phyloP scores from a whole-genome alignment of 2,888 invertebrate species.

The Amblyjoppa fuscipennis region DNA sequence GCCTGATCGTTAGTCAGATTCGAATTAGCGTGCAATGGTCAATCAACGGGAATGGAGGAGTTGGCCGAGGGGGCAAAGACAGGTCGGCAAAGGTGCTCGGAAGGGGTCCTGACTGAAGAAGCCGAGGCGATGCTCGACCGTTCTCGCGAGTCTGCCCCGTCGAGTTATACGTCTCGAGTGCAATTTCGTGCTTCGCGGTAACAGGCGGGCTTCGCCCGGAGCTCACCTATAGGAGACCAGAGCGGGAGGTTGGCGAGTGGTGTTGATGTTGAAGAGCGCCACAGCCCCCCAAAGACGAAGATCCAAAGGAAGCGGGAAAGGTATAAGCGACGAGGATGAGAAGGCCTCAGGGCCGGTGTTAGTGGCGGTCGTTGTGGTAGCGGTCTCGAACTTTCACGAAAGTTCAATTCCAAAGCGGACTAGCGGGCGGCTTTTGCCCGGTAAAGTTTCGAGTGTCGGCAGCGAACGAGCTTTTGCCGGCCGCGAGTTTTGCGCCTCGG shows the following conservation, averaged over 20 bases:
- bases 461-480: conserved; percentile 60
- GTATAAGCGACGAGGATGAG: conserved; percentile 50
- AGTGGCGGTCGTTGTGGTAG: conserved; percentile 50
- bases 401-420: conserved; percentile 67
- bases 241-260: conserved; percentile 8
- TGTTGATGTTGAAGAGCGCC: conserved; percentile 55
- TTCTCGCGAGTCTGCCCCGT: conserved; percentile 56
- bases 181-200: conserved; percentile 74
- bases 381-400: conserved; percentile 60
- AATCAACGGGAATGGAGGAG: conserved; percentile 13
- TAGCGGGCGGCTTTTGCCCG: conserved; percentile 46
- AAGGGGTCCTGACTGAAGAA: conserved; percentile 35
- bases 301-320: conserved; percentile 43
- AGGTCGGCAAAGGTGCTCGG: conserved; percentile 9
- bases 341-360: conserved; percentile 45
- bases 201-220: conserved; percentile 69
- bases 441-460: conserved; percentile 66
- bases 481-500: conserved; percentile 53
- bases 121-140: conserved; percentile 61
- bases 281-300: conserved; percentile 42
- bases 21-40: conserved; percentile 36
- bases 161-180: conserved; percentile 70
- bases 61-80: background rate
- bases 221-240: conserved; percentile 42
- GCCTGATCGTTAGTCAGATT: conserved; percentile 59